Conservation (phyloP, 2,888 invertebrate genomes). For the Zaprionus lineosus region DNA sequence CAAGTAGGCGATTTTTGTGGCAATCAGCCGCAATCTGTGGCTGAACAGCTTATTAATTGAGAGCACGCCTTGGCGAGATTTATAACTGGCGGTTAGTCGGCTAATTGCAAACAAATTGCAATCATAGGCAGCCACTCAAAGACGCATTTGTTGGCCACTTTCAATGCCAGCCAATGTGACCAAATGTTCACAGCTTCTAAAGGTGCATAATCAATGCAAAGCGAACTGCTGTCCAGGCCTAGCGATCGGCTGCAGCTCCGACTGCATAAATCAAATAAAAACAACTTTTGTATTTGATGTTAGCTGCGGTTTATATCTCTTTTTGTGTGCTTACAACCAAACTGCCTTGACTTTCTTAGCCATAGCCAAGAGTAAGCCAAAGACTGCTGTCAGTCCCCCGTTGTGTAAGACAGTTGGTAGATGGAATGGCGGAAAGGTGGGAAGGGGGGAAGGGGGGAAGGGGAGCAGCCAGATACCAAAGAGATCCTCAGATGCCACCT, state of each 20-base stretch:
- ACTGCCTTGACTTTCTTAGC: constrained; percentile 72
- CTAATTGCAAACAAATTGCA: constrained; percentile 68
- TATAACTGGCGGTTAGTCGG: constrained; percentile 36
- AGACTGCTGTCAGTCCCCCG: too few relatives aligned
- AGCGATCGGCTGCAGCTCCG: constrained; percentile 47
- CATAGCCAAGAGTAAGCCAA: background rate
- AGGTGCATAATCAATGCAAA: constrained; percentile 52
- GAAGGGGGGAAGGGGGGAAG: too few relatives aligned
- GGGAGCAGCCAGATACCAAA: too few relatives aligned
- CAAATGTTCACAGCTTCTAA: constrained; percentile 30
- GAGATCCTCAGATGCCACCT: constrained; percentile 32
- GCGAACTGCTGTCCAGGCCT: constrained; percentile 25
- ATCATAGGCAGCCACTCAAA: constrained; percentile 38
- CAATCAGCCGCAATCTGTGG: constrained; percentile 20
- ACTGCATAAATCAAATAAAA: constrained; percentile 61
- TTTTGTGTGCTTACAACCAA: constrained; percentile 36
- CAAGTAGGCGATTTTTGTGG: constrained; percentile 49
- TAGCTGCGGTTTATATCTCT: constrained; percentile 7
- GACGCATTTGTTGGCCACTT: constrained; percentile 27
- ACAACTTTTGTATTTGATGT: constrained; percentile 58
- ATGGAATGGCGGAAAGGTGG: too few relatives aligned
- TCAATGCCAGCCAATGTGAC: constrained; percentile 57
- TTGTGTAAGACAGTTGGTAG: too few relatives aligned
- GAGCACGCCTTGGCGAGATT: constrained; percentile 56
- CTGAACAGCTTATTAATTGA: constrained; percentile 56